phyloP scores from a whole-genome alignment of 2,113 vertebrate genomes.

The Planiliza haematocheilus region DNA sequence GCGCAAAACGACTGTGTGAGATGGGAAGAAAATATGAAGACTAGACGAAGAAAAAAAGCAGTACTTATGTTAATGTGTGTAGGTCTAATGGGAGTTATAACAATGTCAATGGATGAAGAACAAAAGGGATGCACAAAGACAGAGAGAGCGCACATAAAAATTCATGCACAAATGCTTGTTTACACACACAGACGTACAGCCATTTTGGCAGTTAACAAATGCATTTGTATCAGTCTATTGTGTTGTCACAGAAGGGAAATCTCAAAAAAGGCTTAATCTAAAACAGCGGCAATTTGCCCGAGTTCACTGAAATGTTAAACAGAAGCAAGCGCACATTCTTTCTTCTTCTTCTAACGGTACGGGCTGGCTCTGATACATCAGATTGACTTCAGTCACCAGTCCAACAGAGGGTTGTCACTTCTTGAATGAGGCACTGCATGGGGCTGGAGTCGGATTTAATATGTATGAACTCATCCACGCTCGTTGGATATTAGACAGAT shows the following conservation, averaged over 20 bases:
- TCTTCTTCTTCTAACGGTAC: background rate
- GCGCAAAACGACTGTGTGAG: background rate
- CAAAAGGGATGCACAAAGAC: background rate
- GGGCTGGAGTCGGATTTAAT: slow-evolving; percentile 21
- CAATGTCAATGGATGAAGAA: slow-evolving; percentile 18
- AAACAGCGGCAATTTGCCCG: slow-evolving; percentile 12
- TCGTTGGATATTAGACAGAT: slow-evolving; percentile 29
- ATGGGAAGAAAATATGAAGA: slow-evolving; percentile 16
- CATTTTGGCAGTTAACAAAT: slow-evolving; percentile 40
- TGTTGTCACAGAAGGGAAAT: slow-evolving; percentile 15
- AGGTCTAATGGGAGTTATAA: slow-evolving; percentile 24
- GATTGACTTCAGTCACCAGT: slow-evolving; percentile 2
- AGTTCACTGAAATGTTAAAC: slow-evolving; percentile 25
- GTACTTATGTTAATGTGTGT: slow-evolving; percentile 32
- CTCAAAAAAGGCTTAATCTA: slow-evolving; percentile 24
- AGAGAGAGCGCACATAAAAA: background rate
- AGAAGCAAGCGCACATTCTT: slow-evolving; percentile 9
- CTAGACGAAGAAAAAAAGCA: slow-evolving; percentile 2
- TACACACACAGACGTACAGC: slow-evolving; percentile 12
- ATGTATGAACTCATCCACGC: slow-evolving; percentile 29
- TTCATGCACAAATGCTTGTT: slow-evolving; percentile 8
- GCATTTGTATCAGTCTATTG: slow-evolving; percentile 33
- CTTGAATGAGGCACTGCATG: slow-evolving; percentile 13
- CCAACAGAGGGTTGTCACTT: slow-evolving; percentile 5
- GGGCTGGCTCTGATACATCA: slow-evolving; percentile 15